Conservation (phyloP, 2,113 vertebrate genomes). For the Nipponia nippon region DNA sequence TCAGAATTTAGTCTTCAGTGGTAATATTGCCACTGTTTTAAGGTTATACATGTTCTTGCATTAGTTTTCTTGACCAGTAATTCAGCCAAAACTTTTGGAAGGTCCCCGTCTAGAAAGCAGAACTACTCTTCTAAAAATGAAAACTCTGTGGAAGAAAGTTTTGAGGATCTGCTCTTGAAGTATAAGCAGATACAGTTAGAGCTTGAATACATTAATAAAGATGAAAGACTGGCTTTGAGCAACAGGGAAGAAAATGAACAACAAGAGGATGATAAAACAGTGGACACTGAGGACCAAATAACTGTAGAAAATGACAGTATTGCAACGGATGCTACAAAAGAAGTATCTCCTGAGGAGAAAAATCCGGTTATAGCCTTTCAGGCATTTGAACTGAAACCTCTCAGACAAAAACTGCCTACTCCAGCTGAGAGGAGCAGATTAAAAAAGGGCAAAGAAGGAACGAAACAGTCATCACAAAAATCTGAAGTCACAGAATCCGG, state of each 20-base stretch:
- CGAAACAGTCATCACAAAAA: conserved; percentile 64
- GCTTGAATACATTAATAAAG: conserved; percentile 92
- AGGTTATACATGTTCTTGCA: background rate
- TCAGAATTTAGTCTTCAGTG: background rate
- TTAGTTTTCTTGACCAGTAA: conserved; percentile 73
- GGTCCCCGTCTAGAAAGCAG: conserved; percentile 79
- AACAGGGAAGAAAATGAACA: conserved; percentile 70
- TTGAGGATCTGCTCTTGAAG: conserved; percentile 93
- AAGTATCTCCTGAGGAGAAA: conserved; percentile 71
- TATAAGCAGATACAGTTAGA: conserved; percentile 97
- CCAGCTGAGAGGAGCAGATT: conserved; percentile 79
- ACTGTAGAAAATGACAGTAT: conserved; percentile 70
- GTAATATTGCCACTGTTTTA: background rate
- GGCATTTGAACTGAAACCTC: conserved; percentile 93
- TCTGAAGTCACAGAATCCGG: conserved; percentile 51
- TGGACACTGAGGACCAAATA: conserved; percentile 62
- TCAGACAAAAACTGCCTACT: conserved; percentile 87
- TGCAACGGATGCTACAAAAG: conserved; percentile 63
- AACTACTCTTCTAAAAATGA: conserved; percentile 79
- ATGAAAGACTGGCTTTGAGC: conserved; percentile 89
- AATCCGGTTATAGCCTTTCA: conserved; percentile 86
- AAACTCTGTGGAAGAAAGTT: conserved; percentile 87
- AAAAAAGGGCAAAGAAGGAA: conserved; percentile 77
- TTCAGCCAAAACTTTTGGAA: conserved; percentile 83
- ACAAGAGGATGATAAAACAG: conserved; percentile 17